A percentile compares a stretch with the other conserved stretches of the same genome.
These are phyloP conservation scores for Drosophila hawaiiensis DNA, from an alignment of 2,888 invertebrate genomes.

Conservation along the genomic window DNA sequence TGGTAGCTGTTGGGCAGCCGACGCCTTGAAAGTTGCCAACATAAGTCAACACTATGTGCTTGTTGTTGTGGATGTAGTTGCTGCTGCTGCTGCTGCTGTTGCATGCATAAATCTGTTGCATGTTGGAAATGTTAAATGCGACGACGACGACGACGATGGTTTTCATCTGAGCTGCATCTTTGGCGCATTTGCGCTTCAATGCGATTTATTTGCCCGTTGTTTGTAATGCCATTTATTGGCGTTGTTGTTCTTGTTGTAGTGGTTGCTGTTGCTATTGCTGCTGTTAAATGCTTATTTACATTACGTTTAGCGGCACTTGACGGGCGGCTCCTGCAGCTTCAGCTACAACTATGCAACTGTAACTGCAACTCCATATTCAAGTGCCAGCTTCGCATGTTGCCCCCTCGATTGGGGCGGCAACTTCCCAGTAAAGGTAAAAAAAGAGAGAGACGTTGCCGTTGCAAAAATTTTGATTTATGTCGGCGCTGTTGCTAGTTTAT, in stretches of 20 bases:
- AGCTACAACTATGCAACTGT: constrained; percentile 18
- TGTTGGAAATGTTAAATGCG: constrained; percentile 80
- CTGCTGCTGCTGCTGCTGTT: constrained; percentile 14
- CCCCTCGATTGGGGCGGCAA: constrained; percentile 49
- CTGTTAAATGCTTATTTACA: constrained; percentile 82
- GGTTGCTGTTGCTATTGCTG: constrained; percentile 48
- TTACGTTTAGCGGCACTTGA: constrained; percentile 82
- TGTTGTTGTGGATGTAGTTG: constrained; percentile 17
- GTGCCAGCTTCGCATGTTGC: constrained; percentile 52
- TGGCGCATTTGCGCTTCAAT: constrained; percentile 77
- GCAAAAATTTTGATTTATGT: constrained; percentile 75
- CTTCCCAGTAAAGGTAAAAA: constrained; percentile 49
- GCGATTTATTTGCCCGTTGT: constrained; percentile 80
- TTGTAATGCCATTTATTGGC: constrained; percentile 80
- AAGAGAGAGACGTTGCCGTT: constrained; percentile 36
- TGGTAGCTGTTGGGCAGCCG: constrained; percentile 45
- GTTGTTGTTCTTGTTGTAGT: constrained; percentile 28
- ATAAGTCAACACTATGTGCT: constrained; percentile 76
- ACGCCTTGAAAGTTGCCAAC: constrained; percentile 65
- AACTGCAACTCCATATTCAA: constrained; percentile 43
- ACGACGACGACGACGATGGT: constrained; percentile 49
- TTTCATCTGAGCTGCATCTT: constrained; percentile 69
- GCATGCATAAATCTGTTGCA: constrained; percentile 82
- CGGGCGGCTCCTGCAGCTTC: constrained; percentile 36
- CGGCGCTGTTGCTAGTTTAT: constrained; percentile 47